Base-by-base conservation (phyloP, 2,797 vertebrate species). In the Moxostoma hubbsi region DNA sequence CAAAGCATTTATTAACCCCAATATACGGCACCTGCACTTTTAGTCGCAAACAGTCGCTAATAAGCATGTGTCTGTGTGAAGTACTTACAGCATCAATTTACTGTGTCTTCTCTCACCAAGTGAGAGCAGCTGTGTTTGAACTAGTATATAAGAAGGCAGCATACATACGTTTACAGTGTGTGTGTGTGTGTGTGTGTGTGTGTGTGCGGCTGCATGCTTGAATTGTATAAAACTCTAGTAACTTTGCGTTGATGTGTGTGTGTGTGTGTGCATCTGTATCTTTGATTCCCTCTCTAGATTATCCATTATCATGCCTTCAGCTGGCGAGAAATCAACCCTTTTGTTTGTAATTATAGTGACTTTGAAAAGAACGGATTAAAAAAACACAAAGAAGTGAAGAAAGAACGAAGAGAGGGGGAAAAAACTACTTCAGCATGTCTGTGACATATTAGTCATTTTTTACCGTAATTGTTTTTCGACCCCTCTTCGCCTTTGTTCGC, bases 401-500 rank as follows among this genome's bases (percentile, higher is more conserved):
- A 88, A 73, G 87, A 89, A 90, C 87, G 79, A 79, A 88, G 84
- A 81, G 67, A 87, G 62, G 64, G 64, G 57, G 78, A 66, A 59
- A 88, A 88, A 80, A 89, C 86, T 89, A 83, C 86, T 80, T 82
- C 80, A 91, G 88, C 82, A 86, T 90, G 92, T 90, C 92, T 93
- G 91, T 93, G 93, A 94, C 92, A 90, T 91, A 93, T 94, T 94
- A 93, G 91, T 93, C 93, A 93, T 92, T 91, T 93, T 92, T 94
- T 94, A 94, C 92, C 90, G 92, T 94, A 94, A 94, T 93, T 94
- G 93, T 93, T 93, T 90, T 92, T 93, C 88, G 87, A 93, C 92
- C 91, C 89, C 90, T 91, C 64, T 66, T 70, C 49, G 75, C 68
- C 54, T 79, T 58, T 79, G 59, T 66, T 59, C 50, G 72, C 58